Evolutionary conservation across 2,888 invertebrate species (phyloP), one percentile per base, ranked within the genome.

Genomic region (Zygothrica quintamaculata): DNA sequence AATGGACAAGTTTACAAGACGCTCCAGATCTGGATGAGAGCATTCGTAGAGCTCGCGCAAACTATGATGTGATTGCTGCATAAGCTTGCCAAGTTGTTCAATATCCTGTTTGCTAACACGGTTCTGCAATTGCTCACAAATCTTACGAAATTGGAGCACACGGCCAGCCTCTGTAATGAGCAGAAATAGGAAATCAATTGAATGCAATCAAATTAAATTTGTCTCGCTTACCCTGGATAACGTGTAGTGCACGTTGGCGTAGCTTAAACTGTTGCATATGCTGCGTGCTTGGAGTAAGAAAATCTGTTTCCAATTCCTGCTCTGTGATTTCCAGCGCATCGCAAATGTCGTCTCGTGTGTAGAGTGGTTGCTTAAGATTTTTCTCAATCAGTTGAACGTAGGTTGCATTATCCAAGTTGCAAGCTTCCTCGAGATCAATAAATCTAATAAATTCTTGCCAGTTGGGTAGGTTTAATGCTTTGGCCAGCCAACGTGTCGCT

Each of bases 51-150:
- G 92, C 64, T 94, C 93, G 57, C 94, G 93, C 48, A 99, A 93
- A 88, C 98, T 99, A 31, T 92, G 92, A 89, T 99, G 99, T 84
- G 99, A 99, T 53, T 94, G 93, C 42, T 94, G 93, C 97, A 99
- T 98, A 46, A 99, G 92, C 62, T 92, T 90, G 0, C 98, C 98
- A 43, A 99, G 92, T 39, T 92, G 90, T 6, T 88, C 16, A 82
- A 81, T 75, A 77, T 76, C 34, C 74, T 88, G 65, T 3, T 64
- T 48, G n/a, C 46, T 73, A n/a, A 57, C 3, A 5, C 62, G 65
- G 0, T 7, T 29, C 6, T 75, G 59, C 12, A 84, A 22, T 40
- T 84, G 77, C 40, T 76, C 91, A 65, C 91, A 89, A 85, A 97
- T 96, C 36, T 93, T 91, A 73, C 95, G 93, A 90, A 98, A 98